These are phyloP conservation scores for Aspiorhynchus laticeps DNA, from an alignment of 2,113 vertebrate species.

Conservation along the genomic window DNA sequence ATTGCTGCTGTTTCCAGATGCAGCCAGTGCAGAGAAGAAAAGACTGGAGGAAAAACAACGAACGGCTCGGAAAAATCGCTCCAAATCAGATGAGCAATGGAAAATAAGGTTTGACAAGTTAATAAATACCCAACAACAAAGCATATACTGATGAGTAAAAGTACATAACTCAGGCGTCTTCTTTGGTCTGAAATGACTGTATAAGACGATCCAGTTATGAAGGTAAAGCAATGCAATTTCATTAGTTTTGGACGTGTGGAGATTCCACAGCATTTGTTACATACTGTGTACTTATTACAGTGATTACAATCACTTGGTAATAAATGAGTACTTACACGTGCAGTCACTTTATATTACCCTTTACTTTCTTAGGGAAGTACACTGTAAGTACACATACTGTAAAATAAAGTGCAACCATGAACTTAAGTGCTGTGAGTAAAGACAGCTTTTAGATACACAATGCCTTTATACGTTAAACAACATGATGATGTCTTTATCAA, in stretches of 20 bases:
- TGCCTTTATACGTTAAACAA: neutral
- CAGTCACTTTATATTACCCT: too few species aligned
- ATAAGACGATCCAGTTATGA: neutral
- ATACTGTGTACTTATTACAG: too few species aligned
- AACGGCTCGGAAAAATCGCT: slow-evolving; percentile 87
- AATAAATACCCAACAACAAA: neutral
- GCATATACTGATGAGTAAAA: neutral
- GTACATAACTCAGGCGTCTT: too few species aligned
- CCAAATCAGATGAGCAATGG: slow-evolving; percentile 92
- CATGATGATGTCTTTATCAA: too few species aligned
- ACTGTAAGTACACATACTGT: too few species aligned
- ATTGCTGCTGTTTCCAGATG: slow-evolving; percentile 74
- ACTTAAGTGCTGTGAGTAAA: neutral
- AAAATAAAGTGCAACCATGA: too few species aligned
- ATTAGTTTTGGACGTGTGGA: neutral
- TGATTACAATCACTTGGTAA: too few species aligned
- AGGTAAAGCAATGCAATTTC: neutral
- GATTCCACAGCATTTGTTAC: neutral
- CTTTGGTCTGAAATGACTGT: too few species aligned
- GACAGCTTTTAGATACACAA: neutral
- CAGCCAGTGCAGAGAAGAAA: slow-evolving; percentile 94
- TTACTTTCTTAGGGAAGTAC: too few species aligned
- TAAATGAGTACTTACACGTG: too few species aligned
- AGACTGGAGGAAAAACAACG: slow-evolving; percentile 97
- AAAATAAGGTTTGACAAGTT: slow-evolving; percentile 81